Evolutionary conservation across 2,113 vertebrate genomes (phyloP).

Genomic region (Poeciliopsis occidentalis): DNA sequence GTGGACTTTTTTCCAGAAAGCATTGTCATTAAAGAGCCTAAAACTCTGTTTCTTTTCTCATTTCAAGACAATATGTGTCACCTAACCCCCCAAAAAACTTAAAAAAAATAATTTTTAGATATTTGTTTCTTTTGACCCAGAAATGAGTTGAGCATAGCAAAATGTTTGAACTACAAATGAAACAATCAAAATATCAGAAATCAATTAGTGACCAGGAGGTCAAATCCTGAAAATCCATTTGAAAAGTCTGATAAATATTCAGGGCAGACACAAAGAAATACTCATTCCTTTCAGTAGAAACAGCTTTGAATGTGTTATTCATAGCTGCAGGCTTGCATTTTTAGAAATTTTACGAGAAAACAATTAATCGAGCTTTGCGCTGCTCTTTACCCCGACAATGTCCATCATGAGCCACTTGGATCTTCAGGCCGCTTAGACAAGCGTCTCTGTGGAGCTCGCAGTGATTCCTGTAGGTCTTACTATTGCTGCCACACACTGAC

Average conservation of each 20-base stretch:
- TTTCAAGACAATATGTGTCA: background rate
- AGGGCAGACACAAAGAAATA: too few species aligned
- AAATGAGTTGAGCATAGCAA: background rate
- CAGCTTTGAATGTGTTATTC: too few species aligned
- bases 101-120: background rate
- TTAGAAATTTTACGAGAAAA: background rate
- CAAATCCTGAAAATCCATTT: too few species aligned
- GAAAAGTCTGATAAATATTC: too few species aligned
- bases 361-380: background rate
- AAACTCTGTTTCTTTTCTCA: background rate
- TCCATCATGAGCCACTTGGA: conserved; percentile 95
- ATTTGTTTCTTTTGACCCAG: background rate
- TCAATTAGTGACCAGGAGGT: background rate
- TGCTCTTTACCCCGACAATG: conserved; percentile 89
- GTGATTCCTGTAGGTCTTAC: conserved; percentile 97
- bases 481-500: conserved; percentile 95
- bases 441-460: conserved; percentile 97
- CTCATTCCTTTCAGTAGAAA: background rate
- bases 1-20: background rate
- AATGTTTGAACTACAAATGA: background rate
- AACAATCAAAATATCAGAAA: background rate
- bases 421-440: conserved; percentile 96
- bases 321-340: background rate
- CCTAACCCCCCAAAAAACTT: background rate
- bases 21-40: background rate